Percentiles rank a stretch among this genome's conserved stretches.
phyloP scores from a whole-genome alignment of 2,888 invertebrate genomes.

The Tenthredo distinguenda region DNA sequence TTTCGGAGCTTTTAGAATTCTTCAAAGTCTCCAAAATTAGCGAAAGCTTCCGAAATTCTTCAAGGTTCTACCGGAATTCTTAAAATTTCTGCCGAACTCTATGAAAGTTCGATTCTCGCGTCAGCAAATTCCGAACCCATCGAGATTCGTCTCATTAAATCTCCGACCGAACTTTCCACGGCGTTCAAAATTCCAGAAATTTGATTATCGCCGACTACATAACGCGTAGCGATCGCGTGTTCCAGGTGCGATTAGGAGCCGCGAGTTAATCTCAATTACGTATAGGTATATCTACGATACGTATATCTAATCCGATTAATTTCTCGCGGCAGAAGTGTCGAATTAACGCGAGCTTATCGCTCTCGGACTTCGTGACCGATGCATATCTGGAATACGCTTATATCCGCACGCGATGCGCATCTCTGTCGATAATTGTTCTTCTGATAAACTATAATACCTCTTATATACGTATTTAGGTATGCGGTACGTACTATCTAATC shows the following conservation, averaged over 20 bases:
- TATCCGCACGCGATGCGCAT: neutral
- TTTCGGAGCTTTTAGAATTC: neutral
- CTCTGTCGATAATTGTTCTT: neutral
- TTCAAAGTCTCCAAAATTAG: neutral
- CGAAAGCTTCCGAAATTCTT: neutral
- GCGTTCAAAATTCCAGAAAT: neutral
- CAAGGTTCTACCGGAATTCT: neutral
- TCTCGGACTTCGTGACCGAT: neutral
- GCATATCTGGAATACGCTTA: neutral
- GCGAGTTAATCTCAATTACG: neutral
- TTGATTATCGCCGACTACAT: neutral
- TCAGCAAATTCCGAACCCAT: neutral
- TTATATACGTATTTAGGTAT: neutral
- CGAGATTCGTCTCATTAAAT: neutral
- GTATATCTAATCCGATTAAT: neutral
- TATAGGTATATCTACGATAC: neutral
- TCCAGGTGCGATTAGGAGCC: neutral
- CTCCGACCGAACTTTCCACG: neutral
- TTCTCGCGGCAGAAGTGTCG: neutral
- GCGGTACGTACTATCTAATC: neutral
- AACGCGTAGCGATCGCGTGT: neutral
- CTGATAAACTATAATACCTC: neutral
- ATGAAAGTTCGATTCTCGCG: neutral
- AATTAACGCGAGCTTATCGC: neutral
- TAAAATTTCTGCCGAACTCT: neutral